Evolutionary conservation across 2,888 invertebrate species (phyloP), one percentile per base, ranked within the genome.

Genomic region (Hecatera dysodea): DNA sequence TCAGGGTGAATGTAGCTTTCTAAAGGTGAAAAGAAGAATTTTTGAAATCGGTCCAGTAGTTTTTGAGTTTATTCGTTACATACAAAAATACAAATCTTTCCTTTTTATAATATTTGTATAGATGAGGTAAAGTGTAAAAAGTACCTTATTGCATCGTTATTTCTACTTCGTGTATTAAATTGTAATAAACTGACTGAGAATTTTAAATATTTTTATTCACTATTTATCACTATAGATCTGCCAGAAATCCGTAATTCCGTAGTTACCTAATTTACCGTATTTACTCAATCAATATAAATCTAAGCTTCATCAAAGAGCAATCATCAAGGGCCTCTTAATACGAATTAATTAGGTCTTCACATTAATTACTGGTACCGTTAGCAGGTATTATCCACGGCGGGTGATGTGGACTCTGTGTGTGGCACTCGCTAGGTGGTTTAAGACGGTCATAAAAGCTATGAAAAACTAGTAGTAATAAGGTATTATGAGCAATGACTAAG

Each of bases 331-430:
- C n/a, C 22, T 33, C 29, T 33, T 19, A 75, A 71, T 80, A 75
- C 76, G 79, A 85, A 83, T 82, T 87, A 80, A 86, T 89, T 83
- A 83, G 67, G 55, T 44, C 67, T 78, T 81, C 78, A 82, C 81
- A 82, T 78, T 85, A 80, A 88, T 86, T 81, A 84, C 64, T 42
- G 17, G 33, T 53, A 64, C 71, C 64, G 52, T 72, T 72, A 64
- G 46, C 42, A 33, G 24, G 15, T 42, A 72, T 75, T 60, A 55
- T 61, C 52, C 53, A 53, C 46, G 27, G n/a, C 39, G 39, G 57
- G 50, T 19, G 19, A 33, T 9, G 39, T n/a, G 15, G 11, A 19
- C 57, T 57, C 12, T 5, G 61, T 80, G 72, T 80, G 69, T 65
- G 78, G 74, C 22, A 9, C 72, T 61, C 50, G 39, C 39, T 50